Evolutionary conservation across 2,797 vertebrate genomes (phyloP).

Genomic region (Limosa lapponica): DNA sequence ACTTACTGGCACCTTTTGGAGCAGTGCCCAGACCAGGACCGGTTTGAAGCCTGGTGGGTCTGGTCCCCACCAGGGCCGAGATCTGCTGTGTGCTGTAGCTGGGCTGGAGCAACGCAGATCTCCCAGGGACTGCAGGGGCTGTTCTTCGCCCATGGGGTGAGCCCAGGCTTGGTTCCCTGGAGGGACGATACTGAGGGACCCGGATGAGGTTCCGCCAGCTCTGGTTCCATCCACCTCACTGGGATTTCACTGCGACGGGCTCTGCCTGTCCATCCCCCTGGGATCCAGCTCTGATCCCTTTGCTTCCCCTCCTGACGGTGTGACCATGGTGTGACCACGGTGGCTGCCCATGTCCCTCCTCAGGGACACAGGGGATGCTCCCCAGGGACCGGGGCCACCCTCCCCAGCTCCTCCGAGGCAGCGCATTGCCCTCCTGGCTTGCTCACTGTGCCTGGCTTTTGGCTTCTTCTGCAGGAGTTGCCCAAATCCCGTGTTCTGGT

Average conservation of each 20-base stretch:
- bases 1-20: background rate
- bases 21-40: fast-evolving
- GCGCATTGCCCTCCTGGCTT: fast-evolving
- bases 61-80: background rate
- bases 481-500: background rate
- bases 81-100: background rate
- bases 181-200: background rate
- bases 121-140: background rate
- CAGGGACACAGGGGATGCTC: background rate
- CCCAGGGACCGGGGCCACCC: fast-evolving
- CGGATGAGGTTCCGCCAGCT: background rate
- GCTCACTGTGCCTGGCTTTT: fast-evolving
- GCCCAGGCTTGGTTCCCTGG: background rate
- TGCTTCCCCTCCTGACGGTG: background rate
- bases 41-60: background rate
- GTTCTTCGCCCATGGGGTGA: background rate
- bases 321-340: background rate
- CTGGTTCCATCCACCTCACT: background rate
- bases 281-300: background rate
- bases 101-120: background rate
- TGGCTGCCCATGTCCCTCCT: fast-evolving
- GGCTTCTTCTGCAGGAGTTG: background rate
- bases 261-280: background rate
- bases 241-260: background rate
- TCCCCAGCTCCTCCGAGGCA: background rate